Percentiles rank a stretch among this genome's conserved stretches.
phyloP scores from a whole-genome alignment of 2,797 vertebrate species.

The Clarias laeviceps region DNA sequence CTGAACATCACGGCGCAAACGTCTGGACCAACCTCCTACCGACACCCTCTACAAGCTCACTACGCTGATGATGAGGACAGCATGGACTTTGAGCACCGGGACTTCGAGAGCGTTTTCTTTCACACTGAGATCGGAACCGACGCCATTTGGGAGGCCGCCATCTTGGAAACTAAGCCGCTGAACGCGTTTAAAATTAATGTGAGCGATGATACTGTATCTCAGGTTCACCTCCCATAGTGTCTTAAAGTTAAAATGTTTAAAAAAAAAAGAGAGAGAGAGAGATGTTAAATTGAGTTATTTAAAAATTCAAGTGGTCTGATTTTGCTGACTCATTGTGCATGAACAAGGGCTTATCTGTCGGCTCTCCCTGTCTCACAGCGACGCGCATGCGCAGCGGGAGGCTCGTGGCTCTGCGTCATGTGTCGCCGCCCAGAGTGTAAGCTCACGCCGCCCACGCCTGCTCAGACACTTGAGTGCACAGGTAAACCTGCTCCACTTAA shows the following conservation, averaged over 20 bases:
- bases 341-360: slow-evolving; percentile 71
- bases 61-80: slow-evolving; percentile 59
- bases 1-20: slow-evolving; percentile 2
- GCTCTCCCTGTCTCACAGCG: slow-evolving; percentile 80
- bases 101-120: slow-evolving; percentile 69
- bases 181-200: slow-evolving; percentile 10
- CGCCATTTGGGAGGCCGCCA: slow-evolving; percentile 3
- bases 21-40: not conserved
- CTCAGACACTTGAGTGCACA: slow-evolving; percentile 66
- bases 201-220: slow-evolving; percentile 34
- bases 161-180: slow-evolving; percentile 5
- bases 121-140: slow-evolving; percentile 42
- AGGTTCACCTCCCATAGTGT: not conserved
- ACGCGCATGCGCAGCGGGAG: slow-evolving; percentile 66
- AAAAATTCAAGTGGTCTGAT: not conserved
- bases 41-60: fast-evolving
- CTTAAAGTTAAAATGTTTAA: not conserved
- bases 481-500: slow-evolving; percentile 67
- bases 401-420: slow-evolving; percentile 63
- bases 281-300: not conserved
- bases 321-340: slow-evolving; percentile 17
- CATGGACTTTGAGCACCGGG: slow-evolving; percentile 68
- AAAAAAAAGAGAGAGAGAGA: not conserved
- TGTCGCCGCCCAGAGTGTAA: slow-evolving; percentile 53
- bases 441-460: slow-evolving; percentile 52